Base-by-base conservation (phyloP, 2,797 vertebrate genomes). In the Alauda arvensis region DNA sequence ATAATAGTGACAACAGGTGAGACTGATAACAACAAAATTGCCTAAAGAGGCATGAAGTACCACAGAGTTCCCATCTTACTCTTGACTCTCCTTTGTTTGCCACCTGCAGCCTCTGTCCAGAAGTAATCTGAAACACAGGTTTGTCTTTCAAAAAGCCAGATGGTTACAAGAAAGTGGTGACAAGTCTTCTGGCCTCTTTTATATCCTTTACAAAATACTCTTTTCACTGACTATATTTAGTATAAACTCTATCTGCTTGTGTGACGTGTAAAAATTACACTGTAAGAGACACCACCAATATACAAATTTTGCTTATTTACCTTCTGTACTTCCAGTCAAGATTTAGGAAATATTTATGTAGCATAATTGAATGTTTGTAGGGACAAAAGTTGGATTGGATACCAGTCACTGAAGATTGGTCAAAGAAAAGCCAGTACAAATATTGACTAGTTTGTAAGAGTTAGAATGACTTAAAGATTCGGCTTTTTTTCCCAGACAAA, bases 381-480 rank as follows among this genome's bases (percentile, higher is more conserved):
- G 49, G 19, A 25, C 3, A 68, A 65, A 68, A 62, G 24, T 39
- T 83, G 83, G 8, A 72, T 19, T 76, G 31, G 18, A 51, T 91
- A 56, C 7, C 6, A 33, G 59, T 53, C 12, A 18, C 52, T 83
- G 49, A 72, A 85, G 28, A 76, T 4, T 45, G n/a, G 49, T 68
- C 56, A 43, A 78, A 77, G 34, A 72, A 43, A 92, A 85, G 48
- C 4, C 49, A 69, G 40, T 60, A 53, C 43, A 85, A 80, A 29
- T 53, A 87, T 70, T 2, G 3, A 57, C 18, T 25, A 37, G 33
- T 43, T 69, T 81, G 13, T 67, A 72, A 72, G 13, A 43, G 24
- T 68, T 90, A 88, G 37, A 52, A 69, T 72, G 49, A 69, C 29
- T 88, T 90, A 85, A 69, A 80, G 62, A 77, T 88, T 75, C 80